Percentiles rank a stretch among this genome's conserved stretches.
Conservation (phyloP, 1,140 invertebrate genomes). For the Ceratina calcarata region DNA sequence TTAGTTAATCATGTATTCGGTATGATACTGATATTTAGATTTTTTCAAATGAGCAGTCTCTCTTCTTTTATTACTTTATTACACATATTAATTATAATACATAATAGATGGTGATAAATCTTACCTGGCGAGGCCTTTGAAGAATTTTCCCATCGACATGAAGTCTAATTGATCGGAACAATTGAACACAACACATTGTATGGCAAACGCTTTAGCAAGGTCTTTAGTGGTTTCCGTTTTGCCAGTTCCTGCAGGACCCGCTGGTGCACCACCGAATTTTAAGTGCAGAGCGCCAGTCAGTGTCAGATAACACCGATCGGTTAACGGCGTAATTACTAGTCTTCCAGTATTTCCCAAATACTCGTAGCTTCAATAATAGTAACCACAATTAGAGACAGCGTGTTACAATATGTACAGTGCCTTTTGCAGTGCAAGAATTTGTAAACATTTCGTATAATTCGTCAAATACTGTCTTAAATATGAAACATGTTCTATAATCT, state of each 20-base stretch:
- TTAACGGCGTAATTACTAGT: constrained; percentile 91
- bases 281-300: constrained; percentile 86
- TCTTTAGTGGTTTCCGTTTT: constrained; percentile 90
- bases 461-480: no score
- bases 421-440: no score
- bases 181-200: constrained; percentile 89
- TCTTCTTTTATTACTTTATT: no score
- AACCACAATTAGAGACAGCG: not conserved
- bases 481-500: no score
- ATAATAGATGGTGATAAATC: no score
- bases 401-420: no score
- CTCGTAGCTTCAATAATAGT: constrained; percentile 80
- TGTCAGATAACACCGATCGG: constrained; percentile 87
- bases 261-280: constrained; percentile 87
- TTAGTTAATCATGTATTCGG: no score
- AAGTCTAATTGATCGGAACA: constrained; percentile 88
- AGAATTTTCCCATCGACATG: constrained; percentile 86
- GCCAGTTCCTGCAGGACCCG: constrained; percentile 88
- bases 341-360: constrained; percentile 86
- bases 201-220: constrained; percentile 87
- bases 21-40: no score
- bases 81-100: no score
- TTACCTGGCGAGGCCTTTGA: constrained; percentile 81
- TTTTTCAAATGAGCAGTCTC: no score
- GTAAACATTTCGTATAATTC: no score